Evolutionary conservation across 1,140 invertebrate species (phyloP).

Genomic region (Drosophila lacertosa): DNA sequence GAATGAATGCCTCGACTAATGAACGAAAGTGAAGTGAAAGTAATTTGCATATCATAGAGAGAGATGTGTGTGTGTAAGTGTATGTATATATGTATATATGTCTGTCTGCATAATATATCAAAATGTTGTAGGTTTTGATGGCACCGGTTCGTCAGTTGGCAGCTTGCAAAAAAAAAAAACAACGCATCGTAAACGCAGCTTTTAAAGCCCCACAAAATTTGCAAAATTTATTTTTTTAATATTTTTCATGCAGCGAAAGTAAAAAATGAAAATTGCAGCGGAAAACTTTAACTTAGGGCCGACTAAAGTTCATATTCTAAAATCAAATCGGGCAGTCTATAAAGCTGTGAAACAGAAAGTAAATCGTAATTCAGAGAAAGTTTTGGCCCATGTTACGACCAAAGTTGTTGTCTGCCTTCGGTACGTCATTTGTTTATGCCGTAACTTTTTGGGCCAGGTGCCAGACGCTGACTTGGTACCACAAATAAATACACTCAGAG

Average conservation of each 20-base stretch:
- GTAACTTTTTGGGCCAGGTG: conserved; percentile 48
- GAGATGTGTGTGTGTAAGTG: background rate
- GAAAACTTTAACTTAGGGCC: conserved; percentile 25
- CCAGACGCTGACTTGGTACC: conserved; percentile 15
- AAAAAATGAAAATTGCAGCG: conserved; percentile 51
- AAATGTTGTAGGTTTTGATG: conserved; percentile 47
- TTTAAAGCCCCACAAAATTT: conserved; percentile 23
- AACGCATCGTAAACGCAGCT: conserved; percentile 23
- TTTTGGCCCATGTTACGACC: conserved; percentile 29
- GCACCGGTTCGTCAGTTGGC: conserved; percentile 43
- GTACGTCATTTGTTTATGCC: conserved; percentile 65
- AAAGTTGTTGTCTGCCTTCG: conserved; percentile 8
- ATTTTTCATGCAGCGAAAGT: conserved; percentile 73
- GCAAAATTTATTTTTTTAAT: conserved; percentile 6
- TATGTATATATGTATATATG: background rate
- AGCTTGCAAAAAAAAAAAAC: conserved; percentile 12
- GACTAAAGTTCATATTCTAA: conserved; percentile 57
- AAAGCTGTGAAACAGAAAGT: conserved; percentile 74
- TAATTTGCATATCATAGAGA: conserved; percentile 64
- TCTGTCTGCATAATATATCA: conserved; percentile 12
- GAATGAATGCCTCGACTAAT: conserved; percentile 66
- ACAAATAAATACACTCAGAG: background rate
- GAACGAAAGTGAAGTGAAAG: conserved; percentile 81
- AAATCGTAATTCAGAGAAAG: conserved; percentile 79
- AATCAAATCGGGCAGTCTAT: conserved; percentile 52